These are phyloP conservation scores for Solen grandis DNA, from an alignment of 1,140 invertebrate species.

Conservation along the genomic window DNA sequence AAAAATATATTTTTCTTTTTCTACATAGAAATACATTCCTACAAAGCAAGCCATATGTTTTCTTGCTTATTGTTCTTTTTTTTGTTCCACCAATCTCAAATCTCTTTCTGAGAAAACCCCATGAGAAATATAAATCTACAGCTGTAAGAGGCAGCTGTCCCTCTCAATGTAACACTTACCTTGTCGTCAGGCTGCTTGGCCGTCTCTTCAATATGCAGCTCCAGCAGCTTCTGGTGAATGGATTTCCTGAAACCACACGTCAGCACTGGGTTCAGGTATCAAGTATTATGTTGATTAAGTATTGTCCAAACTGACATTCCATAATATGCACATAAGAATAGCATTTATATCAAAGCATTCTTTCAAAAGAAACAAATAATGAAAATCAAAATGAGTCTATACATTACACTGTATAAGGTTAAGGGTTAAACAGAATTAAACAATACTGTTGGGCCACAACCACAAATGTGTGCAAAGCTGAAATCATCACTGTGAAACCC, in stretches of 20 bases:
- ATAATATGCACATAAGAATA: not conserved
- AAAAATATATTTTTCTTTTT: too few species aligned
- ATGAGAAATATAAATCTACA: too few species aligned
- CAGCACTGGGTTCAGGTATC: not conserved
- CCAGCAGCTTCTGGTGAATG: slow-evolving; percentile 76
- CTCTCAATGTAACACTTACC: slow-evolving; percentile 68
- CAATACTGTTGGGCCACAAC: too few species aligned
- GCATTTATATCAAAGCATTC: not conserved
- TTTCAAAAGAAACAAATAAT: not conserved
- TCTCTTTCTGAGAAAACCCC: too few species aligned
- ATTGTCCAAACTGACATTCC: not conserved
- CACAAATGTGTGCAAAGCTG: too few species aligned
- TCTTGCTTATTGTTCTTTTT: too few species aligned
- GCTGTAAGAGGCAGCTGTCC: too few species aligned
- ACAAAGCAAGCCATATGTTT: too few species aligned
- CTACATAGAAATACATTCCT: too few species aligned
- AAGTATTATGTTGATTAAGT: not conserved
- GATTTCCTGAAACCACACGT: slow-evolving; percentile 72
- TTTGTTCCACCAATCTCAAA: too few species aligned
- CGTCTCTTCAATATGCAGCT: slow-evolving; percentile 79
- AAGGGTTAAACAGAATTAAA: not conserved
- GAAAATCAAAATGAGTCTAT: not conserved
- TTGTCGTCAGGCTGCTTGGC: slow-evolving; percentile 71
- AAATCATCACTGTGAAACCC: too few species aligned
- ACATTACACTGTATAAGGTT: not conserved